Evolutionary conservation across 2,113 vertebrate species (phyloP), one percentile per base, ranked within the genome.

Genomic region (Alosa alosa): DNA sequence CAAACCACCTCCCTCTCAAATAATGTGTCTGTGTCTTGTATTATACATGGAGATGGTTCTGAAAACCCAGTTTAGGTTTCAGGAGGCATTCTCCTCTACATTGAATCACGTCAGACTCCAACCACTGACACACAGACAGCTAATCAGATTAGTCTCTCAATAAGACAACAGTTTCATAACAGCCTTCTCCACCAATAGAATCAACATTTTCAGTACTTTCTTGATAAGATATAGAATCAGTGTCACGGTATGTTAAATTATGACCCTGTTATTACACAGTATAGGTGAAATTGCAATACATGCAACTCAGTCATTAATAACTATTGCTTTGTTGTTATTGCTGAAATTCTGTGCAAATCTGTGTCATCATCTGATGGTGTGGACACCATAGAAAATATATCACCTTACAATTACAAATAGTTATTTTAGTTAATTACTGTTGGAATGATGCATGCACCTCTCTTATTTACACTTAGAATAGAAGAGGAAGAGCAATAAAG

Each of bases 41-140:
- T 75, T 39, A 39, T 3, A 15, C 10, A 22, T n/a, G 0, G 60
- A 2, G 55, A 18, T 60, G 55, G 55, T 22, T 44, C 2, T 60
- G 22, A 22, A 60, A 60, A 60, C 20, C 18, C 1, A 60, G 18
- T 22, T 18, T 55, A 4, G 15, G 52, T 18, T 55, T 2, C 52
- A 55, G 52, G 52, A 49, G 7, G 41, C 4, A 4, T 17, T 52
- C 50, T 52, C 50, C 50, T 52, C 9, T 60, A 20, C 18, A 15
- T 13, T 78, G 72, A 39, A 10, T 78, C 72, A 78, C 60, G 4
- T 36, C 31, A 17, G 36, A 78, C n/a, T 36, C 6, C 64, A 31
- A 2, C 64, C n/a, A 36, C 84, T 83, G 86, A 84, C 22, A 68
- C 72, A 86, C 82, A 41, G 15, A 39, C 50, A 45, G 45, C n/a